Evolutionary conservation across 2,113 vertebrate species (phyloP).

Genomic region (Cheirogaleus medius): DNA sequence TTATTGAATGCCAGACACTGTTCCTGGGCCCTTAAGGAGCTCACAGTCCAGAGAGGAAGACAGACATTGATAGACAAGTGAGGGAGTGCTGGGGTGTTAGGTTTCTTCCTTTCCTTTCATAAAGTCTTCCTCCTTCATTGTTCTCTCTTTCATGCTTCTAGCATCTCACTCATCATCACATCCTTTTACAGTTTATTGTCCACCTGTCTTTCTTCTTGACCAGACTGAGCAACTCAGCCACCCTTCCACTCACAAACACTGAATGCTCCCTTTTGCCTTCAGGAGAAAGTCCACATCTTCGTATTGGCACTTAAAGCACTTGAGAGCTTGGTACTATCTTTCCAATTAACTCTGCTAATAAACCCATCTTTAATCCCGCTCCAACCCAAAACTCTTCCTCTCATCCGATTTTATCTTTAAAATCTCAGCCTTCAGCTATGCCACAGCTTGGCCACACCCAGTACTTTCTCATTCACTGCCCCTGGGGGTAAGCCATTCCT

Average conservation of each 20-base stretch:
- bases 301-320: background rate
- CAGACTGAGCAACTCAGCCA: background rate
- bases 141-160: background rate
- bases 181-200: background rate
- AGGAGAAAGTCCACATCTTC: background rate
- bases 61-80: background rate
- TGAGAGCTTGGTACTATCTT: background rate
- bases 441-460: background rate
- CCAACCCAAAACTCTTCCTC: background rate
- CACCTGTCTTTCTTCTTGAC: background rate
- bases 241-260: background rate
- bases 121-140: background rate
- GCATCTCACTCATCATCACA: background rate
- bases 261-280: background rate
- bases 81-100: rapidly evolving
- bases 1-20: background rate
- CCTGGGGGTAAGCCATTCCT: background rate
- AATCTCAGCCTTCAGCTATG: background rate
- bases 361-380: background rate
- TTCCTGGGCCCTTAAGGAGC: background rate
- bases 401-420: background rate
- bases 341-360: slow-evolving; percentile 1
- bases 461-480: background rate
- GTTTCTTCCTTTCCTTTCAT: background rate
- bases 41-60: background rate